Evolutionary conservation across 2,888 invertebrate genomes (phyloP).

Genomic region (Parnassius mnemosyne): DNA sequence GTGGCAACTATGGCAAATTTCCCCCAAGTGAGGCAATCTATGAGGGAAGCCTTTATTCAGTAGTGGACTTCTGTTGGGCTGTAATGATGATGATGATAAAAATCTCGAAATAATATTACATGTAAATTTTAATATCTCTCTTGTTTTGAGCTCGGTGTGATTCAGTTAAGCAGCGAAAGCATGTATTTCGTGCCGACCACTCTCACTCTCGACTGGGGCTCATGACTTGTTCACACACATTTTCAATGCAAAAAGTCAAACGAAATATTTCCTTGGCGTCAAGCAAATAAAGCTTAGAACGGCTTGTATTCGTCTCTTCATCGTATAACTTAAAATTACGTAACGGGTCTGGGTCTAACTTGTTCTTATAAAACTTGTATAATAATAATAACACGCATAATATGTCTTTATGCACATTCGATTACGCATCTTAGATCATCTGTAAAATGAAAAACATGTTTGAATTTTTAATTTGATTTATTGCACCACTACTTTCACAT

Average conservation of each 20-base stretch:
- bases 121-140: too few relatives aligned
- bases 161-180: conserved; percentile 14
- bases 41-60: too few relatives aligned
- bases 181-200: conserved; percentile 12
- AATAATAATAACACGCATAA: conserved; percentile 1
- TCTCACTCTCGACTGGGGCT: conserved; percentile 18
- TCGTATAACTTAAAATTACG: conserved; percentile 8
- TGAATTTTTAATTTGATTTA: too few relatives aligned
- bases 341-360: conserved; percentile 16
- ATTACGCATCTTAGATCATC: too few relatives aligned
- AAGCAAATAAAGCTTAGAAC: conserved; percentile 1
- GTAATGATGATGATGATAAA: too few relatives aligned
- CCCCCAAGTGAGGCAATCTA: too few relatives aligned
- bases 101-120: too few relatives aligned
- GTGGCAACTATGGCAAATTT: too few relatives aligned
- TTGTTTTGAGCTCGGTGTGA: background rate
- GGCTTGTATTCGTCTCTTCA: background rate
- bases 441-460: too few relatives aligned
- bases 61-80: too few relatives aligned
- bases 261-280: background rate
- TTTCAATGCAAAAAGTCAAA: conserved; percentile 1
- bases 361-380: conserved; percentile 14
- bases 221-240: conserved; percentile 22
- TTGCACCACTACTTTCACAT: background rate
- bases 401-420: background rate